These are phyloP conservation scores for Labrus mixtus DNA, from an alignment of 2,113 vertebrate species.

Conservation along the genomic window DNA sequence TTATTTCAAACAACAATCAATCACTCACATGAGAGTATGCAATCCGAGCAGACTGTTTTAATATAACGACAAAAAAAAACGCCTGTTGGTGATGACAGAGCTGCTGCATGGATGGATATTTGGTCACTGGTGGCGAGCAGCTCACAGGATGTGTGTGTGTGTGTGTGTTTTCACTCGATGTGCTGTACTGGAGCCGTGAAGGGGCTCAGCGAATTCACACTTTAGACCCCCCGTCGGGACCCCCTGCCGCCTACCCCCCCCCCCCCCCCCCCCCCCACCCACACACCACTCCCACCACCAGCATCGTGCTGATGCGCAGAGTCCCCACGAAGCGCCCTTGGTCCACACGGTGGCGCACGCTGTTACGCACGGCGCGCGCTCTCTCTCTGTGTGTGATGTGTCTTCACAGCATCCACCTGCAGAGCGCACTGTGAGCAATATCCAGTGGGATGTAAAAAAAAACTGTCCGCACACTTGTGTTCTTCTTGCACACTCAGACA, in stretches of 20 bases:
- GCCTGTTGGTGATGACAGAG: neutral
- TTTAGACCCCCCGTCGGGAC: constrained; percentile 29
- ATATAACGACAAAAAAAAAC: neutral
- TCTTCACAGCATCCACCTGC: constrained; percentile 27
- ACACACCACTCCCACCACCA: neutral
- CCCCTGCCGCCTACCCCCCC: neutral
- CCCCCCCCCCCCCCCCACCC: no score
- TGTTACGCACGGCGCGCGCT: constrained; percentile 12
- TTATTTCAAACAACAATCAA: neutral
- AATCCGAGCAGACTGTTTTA: neutral
- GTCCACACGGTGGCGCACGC: constrained; percentile 53
- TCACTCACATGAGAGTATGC: neutral
- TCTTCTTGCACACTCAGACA: neutral
- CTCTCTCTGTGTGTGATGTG: constrained; percentile 1
- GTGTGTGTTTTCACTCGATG: constrained; percentile 5
- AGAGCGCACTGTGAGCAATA: constrained; percentile 23
- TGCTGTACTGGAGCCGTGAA: constrained; percentile 20
- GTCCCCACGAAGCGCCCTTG: constrained; percentile 14
- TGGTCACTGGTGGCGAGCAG: constrained; percentile 34
- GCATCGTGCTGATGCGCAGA: neutral
- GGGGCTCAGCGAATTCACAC: constrained; percentile 8
- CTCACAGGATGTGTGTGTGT: constrained; percentile 1
- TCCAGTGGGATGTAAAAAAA: neutral
- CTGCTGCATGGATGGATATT: constrained; percentile 6
- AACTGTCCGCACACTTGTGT: neutral